phyloP scores from a whole-genome alignment of 2,888 invertebrate genomes.

The Steinernema carpocapsae region DNA sequence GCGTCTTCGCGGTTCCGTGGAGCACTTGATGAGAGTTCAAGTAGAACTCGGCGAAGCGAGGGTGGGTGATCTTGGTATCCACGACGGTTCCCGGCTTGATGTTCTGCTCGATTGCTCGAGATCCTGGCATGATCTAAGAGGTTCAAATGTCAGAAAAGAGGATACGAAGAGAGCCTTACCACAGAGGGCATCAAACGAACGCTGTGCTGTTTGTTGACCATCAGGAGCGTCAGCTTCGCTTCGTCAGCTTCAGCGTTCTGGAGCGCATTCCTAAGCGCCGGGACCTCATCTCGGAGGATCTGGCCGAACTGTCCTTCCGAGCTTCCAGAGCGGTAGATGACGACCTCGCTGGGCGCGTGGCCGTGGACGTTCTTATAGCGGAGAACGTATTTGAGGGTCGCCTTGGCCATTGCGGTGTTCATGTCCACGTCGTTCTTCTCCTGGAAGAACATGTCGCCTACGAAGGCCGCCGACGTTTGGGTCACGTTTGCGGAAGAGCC shows the following conservation, averaged over 20 bases:
- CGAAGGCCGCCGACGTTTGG: conserved; percentile 28
- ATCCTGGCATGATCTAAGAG: no score
- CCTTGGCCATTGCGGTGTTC: not conserved
- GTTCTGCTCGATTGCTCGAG: conserved; percentile 46
- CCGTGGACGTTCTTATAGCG: not conserved
- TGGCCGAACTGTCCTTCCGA: conserved; percentile 41
- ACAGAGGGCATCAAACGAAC: conserved; percentile 36
- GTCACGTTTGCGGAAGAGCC: conserved; percentile 40
- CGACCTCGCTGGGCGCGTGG: conserved; percentile 43
- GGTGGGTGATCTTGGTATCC: conserved; percentile 46
- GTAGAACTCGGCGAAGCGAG: conserved; percentile 54
- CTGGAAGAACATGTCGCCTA: conserved; percentile 44
- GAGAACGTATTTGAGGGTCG: not conserved
- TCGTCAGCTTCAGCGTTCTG: not conserved
- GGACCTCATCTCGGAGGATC: conserved; percentile 49
- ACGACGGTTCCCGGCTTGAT: conserved; percentile 50
- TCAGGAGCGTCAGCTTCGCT: conserved; percentile 51
- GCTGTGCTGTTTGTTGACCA: conserved; percentile 50
- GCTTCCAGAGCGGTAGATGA: conserved; percentile 48
- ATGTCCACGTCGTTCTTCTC: conserved; percentile 25
- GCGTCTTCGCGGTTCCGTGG: conserved; percentile 47
- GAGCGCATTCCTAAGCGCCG: conserved; percentile 43
- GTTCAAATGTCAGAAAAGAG: not conserved
- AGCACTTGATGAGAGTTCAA: conserved; percentile 54
- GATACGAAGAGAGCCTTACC: not conserved